Evolutionary conservation across 2,113 vertebrate species (phyloP).

Genomic region (Hylia prasina): DNA sequence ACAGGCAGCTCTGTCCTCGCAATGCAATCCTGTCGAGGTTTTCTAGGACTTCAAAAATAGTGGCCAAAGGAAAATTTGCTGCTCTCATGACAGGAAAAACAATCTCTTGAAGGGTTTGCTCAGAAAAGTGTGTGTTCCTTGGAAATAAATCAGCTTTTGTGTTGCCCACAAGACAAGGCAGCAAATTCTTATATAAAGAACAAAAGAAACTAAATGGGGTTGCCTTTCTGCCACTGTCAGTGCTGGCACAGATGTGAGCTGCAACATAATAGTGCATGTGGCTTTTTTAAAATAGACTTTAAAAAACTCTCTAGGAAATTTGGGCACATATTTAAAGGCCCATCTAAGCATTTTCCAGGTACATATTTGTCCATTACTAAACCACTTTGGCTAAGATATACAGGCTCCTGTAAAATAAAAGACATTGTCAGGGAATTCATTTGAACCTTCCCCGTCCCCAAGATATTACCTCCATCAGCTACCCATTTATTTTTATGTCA

Average conservation of each 20-base stretch:
- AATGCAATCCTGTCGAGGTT: background rate
- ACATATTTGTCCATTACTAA: background rate
- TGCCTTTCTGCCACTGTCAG: background rate
- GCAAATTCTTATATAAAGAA: background rate
- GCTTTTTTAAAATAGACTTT: background rate
- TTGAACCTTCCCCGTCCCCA: background rate
- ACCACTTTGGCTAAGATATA: background rate
- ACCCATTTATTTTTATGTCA: background rate
- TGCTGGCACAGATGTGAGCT: background rate
- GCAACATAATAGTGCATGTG: background rate
- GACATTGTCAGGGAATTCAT: background rate
- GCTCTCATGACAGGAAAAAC: background rate
- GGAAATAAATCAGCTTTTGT: constrained; percentile 8
- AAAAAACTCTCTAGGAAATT: background rate
- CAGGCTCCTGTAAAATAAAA: background rate
- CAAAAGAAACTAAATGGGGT: background rate
- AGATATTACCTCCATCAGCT: background rate
- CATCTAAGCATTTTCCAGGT: background rate
- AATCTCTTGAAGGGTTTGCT: background rate
- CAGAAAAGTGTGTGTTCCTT: background rate
- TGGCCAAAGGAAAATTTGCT: background rate
- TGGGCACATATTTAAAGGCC: background rate
- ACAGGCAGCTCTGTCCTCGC: background rate
- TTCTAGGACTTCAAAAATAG: background rate
- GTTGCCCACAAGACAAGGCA: background rate